phyloP scores from a whole-genome alignment of 2,797 vertebrate species.

The Psittacula derbiana region DNA sequence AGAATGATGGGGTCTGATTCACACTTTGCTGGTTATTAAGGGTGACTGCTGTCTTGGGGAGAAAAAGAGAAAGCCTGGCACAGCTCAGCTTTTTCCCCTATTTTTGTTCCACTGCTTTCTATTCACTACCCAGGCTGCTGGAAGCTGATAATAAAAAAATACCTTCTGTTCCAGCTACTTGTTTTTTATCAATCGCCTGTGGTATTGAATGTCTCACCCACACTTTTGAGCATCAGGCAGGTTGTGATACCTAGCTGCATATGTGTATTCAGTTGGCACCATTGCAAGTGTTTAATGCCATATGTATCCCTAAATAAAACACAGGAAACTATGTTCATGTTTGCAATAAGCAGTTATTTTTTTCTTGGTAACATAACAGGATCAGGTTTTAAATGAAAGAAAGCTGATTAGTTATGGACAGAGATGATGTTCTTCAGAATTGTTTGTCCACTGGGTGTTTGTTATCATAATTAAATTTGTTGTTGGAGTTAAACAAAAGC shows the following conservation, averaged over 20 bases:
- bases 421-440: slow-evolving; percentile 8
- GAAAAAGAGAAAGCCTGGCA: background rate
- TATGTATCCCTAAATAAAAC: background rate
- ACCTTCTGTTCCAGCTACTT: background rate
- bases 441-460: slow-evolving; percentile 42
- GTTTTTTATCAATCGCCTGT: background rate
- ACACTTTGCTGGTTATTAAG: background rate
- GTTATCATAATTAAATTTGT: slow-evolving; percentile 55
- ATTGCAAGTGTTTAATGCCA: background rate
- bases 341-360: background rate
- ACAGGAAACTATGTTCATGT: background rate
- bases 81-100: background rate
- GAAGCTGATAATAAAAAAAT: background rate
- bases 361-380: background rate
- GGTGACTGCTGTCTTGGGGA: background rate
- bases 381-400: slow-evolving; percentile 32
- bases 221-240: background rate
- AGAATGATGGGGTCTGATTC: background rate
- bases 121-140: background rate
- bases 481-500: slow-evolving; percentile 53
- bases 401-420: slow-evolving; percentile 20
- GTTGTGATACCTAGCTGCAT: background rate
- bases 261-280: background rate
- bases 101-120: background rate
- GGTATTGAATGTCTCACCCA: background rate